These are phyloP conservation scores for Neodon shergylaensis DNA, from an alignment of 2,113 vertebrate species.

Conservation along the genomic window DNA sequence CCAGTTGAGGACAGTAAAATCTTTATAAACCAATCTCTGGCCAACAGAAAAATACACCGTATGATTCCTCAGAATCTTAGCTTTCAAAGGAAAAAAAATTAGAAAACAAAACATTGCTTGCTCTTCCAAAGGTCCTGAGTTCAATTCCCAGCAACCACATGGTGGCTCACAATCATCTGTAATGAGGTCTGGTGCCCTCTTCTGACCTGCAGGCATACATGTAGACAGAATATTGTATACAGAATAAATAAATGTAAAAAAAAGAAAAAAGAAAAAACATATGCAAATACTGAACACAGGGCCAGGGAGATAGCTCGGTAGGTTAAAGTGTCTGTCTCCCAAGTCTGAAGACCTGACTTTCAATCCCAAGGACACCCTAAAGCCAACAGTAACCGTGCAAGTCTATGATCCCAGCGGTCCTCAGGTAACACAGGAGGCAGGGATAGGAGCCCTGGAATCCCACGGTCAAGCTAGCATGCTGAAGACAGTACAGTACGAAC, in stretches of 20 bases:
- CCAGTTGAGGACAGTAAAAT: neutral
- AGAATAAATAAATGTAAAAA: no score
- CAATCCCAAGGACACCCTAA: neutral
- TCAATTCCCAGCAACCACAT: no score
- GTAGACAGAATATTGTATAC: no score
- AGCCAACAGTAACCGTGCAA: neutral
- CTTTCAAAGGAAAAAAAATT: neutral
- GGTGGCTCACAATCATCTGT: no score
- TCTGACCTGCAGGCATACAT: no score
- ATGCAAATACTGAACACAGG: neutral
- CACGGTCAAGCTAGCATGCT: neutral
- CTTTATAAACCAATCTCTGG: neutral
- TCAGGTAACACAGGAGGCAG: neutral
- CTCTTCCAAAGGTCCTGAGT: no score
- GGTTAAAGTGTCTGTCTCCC: neutral
- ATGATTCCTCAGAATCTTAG: neutral
- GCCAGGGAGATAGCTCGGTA: neutral
- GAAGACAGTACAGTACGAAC: neutral
- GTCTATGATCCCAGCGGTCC: neutral
- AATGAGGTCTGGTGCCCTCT: no score
- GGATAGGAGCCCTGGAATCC: neutral
- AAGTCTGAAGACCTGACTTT: neutral
- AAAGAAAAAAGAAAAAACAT: neutral
- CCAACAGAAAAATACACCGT: neutral
- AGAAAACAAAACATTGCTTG: neutral